Conservation (phyloP, 2,888 invertebrate species). For the Eulithis testata region DNA sequence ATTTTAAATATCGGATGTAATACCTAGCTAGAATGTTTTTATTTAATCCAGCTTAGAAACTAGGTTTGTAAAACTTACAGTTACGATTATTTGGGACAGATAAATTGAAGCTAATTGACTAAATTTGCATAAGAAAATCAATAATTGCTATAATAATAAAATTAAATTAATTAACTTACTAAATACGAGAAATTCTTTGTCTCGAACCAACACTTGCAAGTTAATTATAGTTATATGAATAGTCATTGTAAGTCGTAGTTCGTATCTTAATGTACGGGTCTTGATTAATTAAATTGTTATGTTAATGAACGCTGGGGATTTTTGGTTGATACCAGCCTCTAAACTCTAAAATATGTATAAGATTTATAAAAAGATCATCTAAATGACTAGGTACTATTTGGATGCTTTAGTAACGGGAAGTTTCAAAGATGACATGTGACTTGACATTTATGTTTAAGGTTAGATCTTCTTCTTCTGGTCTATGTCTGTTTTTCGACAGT, state of each 20-base stretch:
- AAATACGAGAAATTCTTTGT: constrained; percentile 29
- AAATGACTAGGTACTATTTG: too few species aligned
- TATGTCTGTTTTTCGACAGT: too few species aligned
- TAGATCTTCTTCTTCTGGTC: too few species aligned
- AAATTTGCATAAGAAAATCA: not conserved
- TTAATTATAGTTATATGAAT: constrained; percentile 36
- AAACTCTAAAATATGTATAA: too few species aligned
- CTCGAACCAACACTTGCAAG: constrained; percentile 24
- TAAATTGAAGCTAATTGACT: not conserved
- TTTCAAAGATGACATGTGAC: too few species aligned
- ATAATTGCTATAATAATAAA: constrained; percentile 6
- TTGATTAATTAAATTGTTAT: constrained; percentile 80
- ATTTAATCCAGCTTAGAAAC: too few species aligned
- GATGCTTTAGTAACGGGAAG: too few species aligned
- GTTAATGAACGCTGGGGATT: constrained; percentile 69
- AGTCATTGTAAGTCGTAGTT: constrained; percentile 46
- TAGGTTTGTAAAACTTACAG: not conserved
- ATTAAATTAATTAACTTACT: constrained; percentile 7
- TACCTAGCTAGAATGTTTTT: too few species aligned
- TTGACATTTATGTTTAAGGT: too few species aligned
- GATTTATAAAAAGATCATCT: too few species aligned
- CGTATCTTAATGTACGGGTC: constrained; percentile 54
- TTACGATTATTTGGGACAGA: not conserved
- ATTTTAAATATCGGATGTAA: too few species aligned
- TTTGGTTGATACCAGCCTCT: constrained; percentile 57